Conservation (phyloP, 2,113 vertebrate genomes). For the Fukomys damarensis region DNA sequence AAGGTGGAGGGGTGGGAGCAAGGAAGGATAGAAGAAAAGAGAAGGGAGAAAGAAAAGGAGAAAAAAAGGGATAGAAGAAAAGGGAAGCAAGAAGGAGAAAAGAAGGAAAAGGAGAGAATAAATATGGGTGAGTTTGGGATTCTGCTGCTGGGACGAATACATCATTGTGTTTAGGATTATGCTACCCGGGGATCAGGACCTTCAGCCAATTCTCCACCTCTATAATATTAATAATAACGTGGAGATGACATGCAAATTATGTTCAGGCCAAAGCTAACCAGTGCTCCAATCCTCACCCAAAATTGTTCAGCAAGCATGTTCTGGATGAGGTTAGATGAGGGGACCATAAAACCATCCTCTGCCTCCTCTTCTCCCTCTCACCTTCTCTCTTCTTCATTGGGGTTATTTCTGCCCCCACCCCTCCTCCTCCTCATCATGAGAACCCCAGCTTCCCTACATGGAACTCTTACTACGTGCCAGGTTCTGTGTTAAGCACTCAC, state of each 20-base stretch:
- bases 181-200: accelerated
- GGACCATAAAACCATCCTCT: background rate
- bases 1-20: accelerated
- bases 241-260: background rate
- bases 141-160: background rate
- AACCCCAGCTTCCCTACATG: background rate
- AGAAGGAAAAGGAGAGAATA: background rate
- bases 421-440: accelerated
- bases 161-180: background rate
- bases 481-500: background rate
- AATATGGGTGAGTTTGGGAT: conserved; percentile 5
- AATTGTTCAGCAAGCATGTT: background rate
- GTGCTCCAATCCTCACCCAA: background rate
- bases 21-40: background rate
- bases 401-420: background rate
- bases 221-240: background rate
- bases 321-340: accelerated
- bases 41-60: too few relatives aligned
- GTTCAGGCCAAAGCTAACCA: background rate
- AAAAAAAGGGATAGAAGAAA: background rate
- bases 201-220: background rate
- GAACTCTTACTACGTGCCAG: background rate
- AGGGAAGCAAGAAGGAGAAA: too few relatives aligned
- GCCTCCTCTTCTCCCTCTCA: background rate
- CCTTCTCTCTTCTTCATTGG: background rate